Evolutionary conservation across 2,113 vertebrate species (phyloP).

Genomic region (Channa argus): DNA sequence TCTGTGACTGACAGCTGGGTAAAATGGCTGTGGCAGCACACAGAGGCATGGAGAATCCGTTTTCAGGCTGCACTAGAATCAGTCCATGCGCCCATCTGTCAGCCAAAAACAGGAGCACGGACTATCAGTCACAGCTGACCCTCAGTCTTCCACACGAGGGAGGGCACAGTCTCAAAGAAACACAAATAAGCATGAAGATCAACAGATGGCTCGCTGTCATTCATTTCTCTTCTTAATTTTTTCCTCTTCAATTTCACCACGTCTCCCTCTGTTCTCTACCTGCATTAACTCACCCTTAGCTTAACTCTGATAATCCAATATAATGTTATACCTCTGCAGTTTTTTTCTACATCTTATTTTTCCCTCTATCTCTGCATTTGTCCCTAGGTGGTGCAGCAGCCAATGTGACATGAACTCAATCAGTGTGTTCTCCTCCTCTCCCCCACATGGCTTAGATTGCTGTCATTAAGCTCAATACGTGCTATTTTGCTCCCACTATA

Average conservation of each 20-base stretch:
- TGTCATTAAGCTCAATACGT: slow-evolving; percentile 61
- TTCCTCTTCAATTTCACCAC: slow-evolving; percentile 8
- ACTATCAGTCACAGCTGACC: slow-evolving; percentile 80
- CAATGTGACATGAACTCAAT: slow-evolving; percentile 42
- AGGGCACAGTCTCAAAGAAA: slow-evolving; percentile 45
- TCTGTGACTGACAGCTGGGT: slow-evolving; percentile 78
- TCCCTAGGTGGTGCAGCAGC: slow-evolving; percentile 33
- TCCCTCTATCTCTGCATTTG: slow-evolving; percentile 24
- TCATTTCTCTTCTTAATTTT: slow-evolving; percentile 15
- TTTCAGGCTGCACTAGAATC: slow-evolving; percentile 70
- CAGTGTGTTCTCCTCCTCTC: slow-evolving; percentile 40
- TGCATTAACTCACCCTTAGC: slow-evolving; percentile 28
- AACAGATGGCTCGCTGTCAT: slow-evolving; percentile 75
- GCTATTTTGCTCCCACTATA: slow-evolving; percentile 63
- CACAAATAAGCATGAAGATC: slow-evolving; percentile 77
- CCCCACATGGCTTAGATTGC: slow-evolving; percentile 51
- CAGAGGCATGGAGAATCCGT: slow-evolving; percentile 77
- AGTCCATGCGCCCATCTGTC: slow-evolving; percentile 71
- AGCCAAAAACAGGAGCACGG: slow-evolving; percentile 65
- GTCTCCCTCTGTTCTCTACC: slow-evolving; percentile 20
- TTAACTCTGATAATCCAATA: slow-evolving; percentile 22
- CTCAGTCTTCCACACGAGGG: slow-evolving; percentile 59
- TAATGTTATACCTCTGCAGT: background rate
- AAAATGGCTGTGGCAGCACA: slow-evolving; percentile 79
- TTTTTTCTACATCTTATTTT: background rate